Conservation (phyloP, 2,888 invertebrate species). For the Nephrotoma appendiculata region DNA sequence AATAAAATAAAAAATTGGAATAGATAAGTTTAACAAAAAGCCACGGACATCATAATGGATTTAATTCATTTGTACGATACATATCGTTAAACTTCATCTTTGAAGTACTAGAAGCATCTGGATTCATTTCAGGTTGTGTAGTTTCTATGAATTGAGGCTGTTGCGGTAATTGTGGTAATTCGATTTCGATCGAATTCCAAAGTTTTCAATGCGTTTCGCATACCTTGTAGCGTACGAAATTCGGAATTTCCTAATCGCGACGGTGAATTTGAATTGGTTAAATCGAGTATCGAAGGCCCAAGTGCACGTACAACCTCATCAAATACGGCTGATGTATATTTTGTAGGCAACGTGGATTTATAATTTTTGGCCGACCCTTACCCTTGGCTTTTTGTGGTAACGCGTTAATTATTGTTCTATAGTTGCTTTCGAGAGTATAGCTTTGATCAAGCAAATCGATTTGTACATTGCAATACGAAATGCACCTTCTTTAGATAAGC, state of each 20-base stretch:
- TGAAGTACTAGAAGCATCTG: too few species aligned
- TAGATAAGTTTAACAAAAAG: too few species aligned
- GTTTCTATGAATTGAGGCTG: too few species aligned
- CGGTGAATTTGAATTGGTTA: constrained; percentile 66
- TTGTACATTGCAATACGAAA: constrained; percentile 79
- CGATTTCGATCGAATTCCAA: constrained; percentile 14
- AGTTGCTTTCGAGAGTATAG: constrained; percentile 86
- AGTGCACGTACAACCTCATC: constrained; percentile 79
- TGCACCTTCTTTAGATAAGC: constrained; percentile 84
- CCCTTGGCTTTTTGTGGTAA: constrained; percentile 53
- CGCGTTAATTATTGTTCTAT: constrained; percentile 69
- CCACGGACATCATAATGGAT: too few species aligned
- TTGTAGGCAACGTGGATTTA: constrained; percentile 50
- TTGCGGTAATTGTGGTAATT: too few species aligned
- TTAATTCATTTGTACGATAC: too few species aligned
- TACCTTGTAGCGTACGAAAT: constrained; percentile 52
- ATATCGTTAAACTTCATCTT: too few species aligned
- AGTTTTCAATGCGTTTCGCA: constrained; percentile 45
- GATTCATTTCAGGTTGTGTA: too few species aligned
- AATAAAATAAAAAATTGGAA: too few species aligned
- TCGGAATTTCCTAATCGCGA: constrained; percentile 69
- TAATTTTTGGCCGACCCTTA: constrained; percentile 18
- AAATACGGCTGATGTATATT: constrained; percentile 70
- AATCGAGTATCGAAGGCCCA: constrained; percentile 70
- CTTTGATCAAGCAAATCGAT: constrained; percentile 68